These are phyloP conservation scores for Morelia viridis DNA, from an alignment of 2,797 vertebrate species.

Conservation along the genomic window DNA sequence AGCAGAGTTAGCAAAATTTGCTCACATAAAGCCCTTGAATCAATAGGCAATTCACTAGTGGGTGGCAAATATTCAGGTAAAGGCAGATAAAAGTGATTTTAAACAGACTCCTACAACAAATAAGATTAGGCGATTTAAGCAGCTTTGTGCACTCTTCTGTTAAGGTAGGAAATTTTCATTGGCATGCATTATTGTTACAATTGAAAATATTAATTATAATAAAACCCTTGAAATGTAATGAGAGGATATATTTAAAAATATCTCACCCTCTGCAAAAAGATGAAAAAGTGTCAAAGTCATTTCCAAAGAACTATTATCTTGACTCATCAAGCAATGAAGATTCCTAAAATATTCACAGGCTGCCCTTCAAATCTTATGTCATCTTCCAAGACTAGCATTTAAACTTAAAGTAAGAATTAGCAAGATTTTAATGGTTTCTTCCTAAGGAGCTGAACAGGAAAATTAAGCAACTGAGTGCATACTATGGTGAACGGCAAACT, in stretches of 20 bases:
- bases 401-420: slow-evolving; percentile 13
- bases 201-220: slow-evolving; percentile 12
- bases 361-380: neutral
- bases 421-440: neutral
- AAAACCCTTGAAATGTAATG: neutral
- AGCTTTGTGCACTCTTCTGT: neutral
- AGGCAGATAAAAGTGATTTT: neutral
- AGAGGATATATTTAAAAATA: neutral
- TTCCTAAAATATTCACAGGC: neutral
- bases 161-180: neutral
- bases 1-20: neutral
- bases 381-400: neutral
- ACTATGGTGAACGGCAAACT: neutral
- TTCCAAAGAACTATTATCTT: slow-evolving; percentile 8
- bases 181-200: neutral
- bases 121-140: neutral
- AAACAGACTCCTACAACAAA: neutral
- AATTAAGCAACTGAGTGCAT: neutral
- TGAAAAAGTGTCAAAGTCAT: neutral
- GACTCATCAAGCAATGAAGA: neutral
- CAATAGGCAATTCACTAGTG: neutral
- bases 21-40: neutral
- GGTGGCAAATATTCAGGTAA: slow-evolving; percentile 10
- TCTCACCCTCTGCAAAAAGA: slow-evolving; percentile 4
- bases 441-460: neutral